A percentile compares a stretch with the other conserved stretches of the same genome.
Conservation (phyloP, 2,888 invertebrate genomes). For the Campoplex nolae region DNA sequence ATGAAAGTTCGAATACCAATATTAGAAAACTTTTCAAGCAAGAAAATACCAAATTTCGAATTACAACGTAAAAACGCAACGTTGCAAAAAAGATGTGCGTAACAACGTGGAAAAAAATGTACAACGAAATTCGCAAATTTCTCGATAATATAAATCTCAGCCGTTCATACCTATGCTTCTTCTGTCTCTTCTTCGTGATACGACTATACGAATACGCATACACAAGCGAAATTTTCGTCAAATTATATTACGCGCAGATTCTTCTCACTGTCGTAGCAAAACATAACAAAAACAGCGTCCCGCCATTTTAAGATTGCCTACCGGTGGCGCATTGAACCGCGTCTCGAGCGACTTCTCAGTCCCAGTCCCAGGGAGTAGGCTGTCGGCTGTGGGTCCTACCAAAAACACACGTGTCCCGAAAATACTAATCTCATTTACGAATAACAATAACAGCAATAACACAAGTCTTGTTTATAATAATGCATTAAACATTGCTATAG, state of each 20-base stretch:
- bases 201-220: not conserved
- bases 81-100: not conserved
- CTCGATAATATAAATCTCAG: not conserved
- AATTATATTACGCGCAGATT: no score
- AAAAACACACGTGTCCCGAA: not conserved
- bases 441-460: not conserved
- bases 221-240: not conserved
- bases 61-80: not conserved
- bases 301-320: conserved; percentile 35
- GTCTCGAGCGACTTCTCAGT: no score
- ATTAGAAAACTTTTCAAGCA: not conserved
- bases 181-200: not conserved
- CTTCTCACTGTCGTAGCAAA: not conserved
- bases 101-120: not conserved
- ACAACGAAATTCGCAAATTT: not conserved
- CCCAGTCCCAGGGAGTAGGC: no score
- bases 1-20: not conserved
- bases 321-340: no score
- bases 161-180: not conserved
- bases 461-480: not conserved
- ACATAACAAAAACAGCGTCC: conserved; percentile 35
- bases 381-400: not conserved
- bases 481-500: not conserved
- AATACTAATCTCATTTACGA: no score
- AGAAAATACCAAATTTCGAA: not conserved